A percentile compares a stretch with the other conserved stretches of the same genome.
Conservation (phyloP, 2,888 invertebrate species). For the Himalopsyche kuldschensis region DNA sequence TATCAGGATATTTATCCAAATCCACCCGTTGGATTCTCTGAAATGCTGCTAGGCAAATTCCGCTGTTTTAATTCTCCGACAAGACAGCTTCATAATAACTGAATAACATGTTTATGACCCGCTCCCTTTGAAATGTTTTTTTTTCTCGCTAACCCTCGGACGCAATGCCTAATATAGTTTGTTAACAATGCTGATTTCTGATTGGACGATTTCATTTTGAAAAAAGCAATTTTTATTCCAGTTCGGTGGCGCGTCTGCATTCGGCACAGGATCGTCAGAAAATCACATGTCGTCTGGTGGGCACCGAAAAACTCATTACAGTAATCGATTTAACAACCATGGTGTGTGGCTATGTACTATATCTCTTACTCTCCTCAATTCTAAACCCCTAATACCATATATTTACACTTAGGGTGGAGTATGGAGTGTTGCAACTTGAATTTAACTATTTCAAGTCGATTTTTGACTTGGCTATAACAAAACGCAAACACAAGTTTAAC, state of each 20-base stretch:
- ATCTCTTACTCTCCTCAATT: constrained; percentile 16
- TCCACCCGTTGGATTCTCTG: no score
- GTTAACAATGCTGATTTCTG: constrained; percentile 17
- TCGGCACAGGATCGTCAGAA: constrained; percentile 29
- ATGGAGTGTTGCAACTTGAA: background rate
- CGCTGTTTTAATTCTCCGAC: no score
- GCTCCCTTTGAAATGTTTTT: no score
- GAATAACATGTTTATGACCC: no score
- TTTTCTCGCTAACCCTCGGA: no score
- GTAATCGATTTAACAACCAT: constrained; percentile 72
- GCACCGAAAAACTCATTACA: constrained; percentile 76
- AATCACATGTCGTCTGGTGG: constrained; percentile 61
- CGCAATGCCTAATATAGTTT: background rate
- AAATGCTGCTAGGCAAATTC: no score
- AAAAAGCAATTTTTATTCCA: constrained; percentile 47
- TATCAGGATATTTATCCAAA: no score
- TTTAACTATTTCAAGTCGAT: no score
- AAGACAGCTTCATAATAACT: no score
- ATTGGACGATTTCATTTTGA: background rate
- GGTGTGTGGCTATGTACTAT: constrained; percentile 56
- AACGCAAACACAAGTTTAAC: no score
- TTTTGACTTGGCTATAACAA: no score
- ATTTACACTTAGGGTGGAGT: background rate
- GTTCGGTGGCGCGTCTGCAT: constrained; percentile 46
- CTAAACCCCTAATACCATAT: background rate